Percentiles rank a stretch among this genome's conserved stretches.
Conservation (phyloP, 2,888 invertebrate genomes). For the Eupithecia pulchellata region DNA sequence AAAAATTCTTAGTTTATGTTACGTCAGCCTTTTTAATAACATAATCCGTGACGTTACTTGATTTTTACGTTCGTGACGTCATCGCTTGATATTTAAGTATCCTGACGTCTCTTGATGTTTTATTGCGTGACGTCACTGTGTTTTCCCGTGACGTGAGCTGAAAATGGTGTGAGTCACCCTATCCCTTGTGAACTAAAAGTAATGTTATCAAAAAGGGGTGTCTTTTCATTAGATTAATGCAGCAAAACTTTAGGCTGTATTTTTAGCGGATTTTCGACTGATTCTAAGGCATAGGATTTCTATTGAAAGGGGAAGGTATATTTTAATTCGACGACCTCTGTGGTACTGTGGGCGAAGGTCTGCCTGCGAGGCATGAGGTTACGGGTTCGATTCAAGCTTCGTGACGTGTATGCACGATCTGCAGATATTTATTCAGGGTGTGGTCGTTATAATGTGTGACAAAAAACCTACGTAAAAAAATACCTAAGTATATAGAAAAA, state of each 20-base stretch:
- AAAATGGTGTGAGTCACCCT: constrained; percentile 10
- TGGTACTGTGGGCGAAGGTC: no score
- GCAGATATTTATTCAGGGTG: no score
- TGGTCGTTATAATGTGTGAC: no score
- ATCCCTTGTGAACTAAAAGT: neutral
- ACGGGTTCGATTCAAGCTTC: no score
- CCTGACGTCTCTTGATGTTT: no score
- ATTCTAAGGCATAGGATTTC: neutral
- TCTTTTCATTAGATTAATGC: neutral
- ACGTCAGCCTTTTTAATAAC: neutral
- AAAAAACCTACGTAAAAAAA: no score
- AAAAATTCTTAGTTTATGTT: neutral
- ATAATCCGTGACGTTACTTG: neutral
- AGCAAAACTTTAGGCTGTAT: neutral
- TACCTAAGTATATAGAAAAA: no score
- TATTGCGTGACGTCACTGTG: neutral
- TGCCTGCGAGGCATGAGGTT: no score
- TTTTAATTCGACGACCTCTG: no score
- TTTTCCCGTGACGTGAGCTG: constrained; percentile 11
- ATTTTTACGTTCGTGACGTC: neutral
- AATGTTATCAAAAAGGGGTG: no score
- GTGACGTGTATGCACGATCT: no score
- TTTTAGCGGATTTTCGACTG: neutral
- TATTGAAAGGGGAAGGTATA: neutral
- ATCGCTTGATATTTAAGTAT: neutral